Evolutionary conservation across 2,113 vertebrate genomes (phyloP), one percentile per base, ranked within the genome.

Genomic region (Excalfactoria chinensis): DNA sequence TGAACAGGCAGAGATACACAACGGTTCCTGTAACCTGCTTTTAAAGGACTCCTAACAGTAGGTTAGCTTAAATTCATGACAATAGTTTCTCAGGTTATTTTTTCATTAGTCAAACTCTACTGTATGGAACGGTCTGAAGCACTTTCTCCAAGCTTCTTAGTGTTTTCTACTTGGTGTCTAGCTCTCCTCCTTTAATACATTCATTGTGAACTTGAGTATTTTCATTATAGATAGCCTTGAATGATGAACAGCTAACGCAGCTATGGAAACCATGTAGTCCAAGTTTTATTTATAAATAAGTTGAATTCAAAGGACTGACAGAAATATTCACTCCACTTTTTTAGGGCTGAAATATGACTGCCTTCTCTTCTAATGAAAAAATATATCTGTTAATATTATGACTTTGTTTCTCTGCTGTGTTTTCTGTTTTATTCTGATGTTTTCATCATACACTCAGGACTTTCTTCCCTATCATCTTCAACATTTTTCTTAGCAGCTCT

Each of bases 301-400:
- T 19, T 21, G 23, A 11, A 23, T 76, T 73, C n/a, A 76, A 66
- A 85, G 32, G 19, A 66, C 23, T 3, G 7, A 72, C 32, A 7
- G 17, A 75, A 92, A 76, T 6, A 10, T 84, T 72, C 30, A 41
- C 8, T 88, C 71, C 59, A 18, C 49, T 1, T 23, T 84, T 95
- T 68, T 25, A 69, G 62, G 48, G 16, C 9, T 86, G 25, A 88
- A 17, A 30, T 81, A 48, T 10, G 67, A 51, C 7, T 73, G 26
- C 21, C 84, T 76, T 63, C 15, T 44, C 4, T 8, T 62, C 43
- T 41, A 46, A 13, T 58, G 35, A 84, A 40, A 40, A 4, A 59
- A 32, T 32, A 1, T 32, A 22, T 6, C 12, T 73, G 20, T 12
- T 73, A 28, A 37, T 59, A 63, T 5, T 17, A 43, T 0, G 0